Evolutionary conservation across 2,888 invertebrate genomes (phyloP), one percentile per base, ranked within the genome.

Genomic region (Andrena trimmerana): DNA sequence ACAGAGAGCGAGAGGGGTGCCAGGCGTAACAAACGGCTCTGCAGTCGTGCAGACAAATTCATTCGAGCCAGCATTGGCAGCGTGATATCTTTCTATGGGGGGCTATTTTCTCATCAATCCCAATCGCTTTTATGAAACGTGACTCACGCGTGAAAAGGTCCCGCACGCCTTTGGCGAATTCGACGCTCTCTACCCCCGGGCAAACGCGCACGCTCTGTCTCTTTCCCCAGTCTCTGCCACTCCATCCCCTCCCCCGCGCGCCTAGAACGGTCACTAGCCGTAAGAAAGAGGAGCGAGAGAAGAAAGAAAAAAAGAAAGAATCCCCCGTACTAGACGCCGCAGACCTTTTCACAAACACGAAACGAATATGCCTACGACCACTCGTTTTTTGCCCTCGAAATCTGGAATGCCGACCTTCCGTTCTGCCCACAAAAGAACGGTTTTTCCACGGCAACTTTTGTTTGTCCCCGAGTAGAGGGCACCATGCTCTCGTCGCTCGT

Each of bases 61-160:
- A 87, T 87, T 87, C 81, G 86, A 81, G 78, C 81, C 84, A 81
- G 82, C 88, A 88, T 87, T 84, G 88, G 88, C 86, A 86, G 85
- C 87, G 81, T 90, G 90, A 90, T 91, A 86, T 90, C 90, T 90
- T 89, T 91, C 90, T 91, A 90, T 89, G 88, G 91, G 89, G 42
- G 88, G 90, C 90, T 90, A 92, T 92, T 92, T 92, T 91, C 92
- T 92, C 92, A 92, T 92, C 92, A 92, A 91, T 92, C 91, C 91
- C 91, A 92, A 91, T 91, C 90, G 90, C 91, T 92, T 92, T 92
- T 92, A 92, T 92, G 92, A 90, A 91, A 91, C 90, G 90, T 93
- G 92, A 93, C 90, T 93, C 93, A 93, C 89, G 90, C 90, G 92
- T 92, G 90, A 91, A 92, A 92, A 91, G 90, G 84, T 87, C 87